Conservation (phyloP, 2,113 vertebrate species). For the Ochotona curzoniae region DNA sequence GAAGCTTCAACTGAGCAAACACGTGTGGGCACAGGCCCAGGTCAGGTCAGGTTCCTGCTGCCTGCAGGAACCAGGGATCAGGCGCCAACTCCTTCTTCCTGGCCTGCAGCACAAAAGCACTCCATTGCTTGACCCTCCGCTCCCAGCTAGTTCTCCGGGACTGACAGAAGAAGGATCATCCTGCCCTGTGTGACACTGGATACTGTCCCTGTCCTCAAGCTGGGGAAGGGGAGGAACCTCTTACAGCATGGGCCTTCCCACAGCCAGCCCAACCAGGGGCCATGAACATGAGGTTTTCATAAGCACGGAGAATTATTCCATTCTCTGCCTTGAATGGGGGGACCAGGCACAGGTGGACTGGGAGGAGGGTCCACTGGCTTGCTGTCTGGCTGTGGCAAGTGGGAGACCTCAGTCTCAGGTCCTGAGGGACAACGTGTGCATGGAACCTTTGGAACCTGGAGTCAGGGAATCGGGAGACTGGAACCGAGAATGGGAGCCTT, state of each 20-base stretch:
- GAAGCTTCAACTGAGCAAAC: neutral
- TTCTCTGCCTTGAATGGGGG: neutral
- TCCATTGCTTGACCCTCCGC: neutral
- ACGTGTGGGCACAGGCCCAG: fast-evolving
- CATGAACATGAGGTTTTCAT: neutral
- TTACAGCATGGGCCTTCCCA: neutral
- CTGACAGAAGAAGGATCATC: neutral
- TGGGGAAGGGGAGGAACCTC: neutral
- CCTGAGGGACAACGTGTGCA: neutral
- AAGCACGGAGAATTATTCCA: neutral
- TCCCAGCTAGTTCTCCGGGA: neutral
- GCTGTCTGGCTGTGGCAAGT: neutral
- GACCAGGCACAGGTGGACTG: neutral
- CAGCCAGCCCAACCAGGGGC: neutral
- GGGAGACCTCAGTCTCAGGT: neutral
- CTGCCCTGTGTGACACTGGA: neutral
- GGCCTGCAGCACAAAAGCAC: fast-evolving
- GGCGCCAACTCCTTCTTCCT: neutral
- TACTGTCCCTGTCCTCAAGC: neutral
- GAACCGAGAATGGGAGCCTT: neutral
- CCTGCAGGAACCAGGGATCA: neutral
- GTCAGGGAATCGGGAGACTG: neutral
- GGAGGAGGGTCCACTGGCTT: neutral
- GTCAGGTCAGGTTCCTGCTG: neutral
- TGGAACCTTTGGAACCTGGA: no score